Evolutionary conservation across 2,888 invertebrate genomes (phyloP).

Genomic region (Camptogramma bilineatum): DNA sequence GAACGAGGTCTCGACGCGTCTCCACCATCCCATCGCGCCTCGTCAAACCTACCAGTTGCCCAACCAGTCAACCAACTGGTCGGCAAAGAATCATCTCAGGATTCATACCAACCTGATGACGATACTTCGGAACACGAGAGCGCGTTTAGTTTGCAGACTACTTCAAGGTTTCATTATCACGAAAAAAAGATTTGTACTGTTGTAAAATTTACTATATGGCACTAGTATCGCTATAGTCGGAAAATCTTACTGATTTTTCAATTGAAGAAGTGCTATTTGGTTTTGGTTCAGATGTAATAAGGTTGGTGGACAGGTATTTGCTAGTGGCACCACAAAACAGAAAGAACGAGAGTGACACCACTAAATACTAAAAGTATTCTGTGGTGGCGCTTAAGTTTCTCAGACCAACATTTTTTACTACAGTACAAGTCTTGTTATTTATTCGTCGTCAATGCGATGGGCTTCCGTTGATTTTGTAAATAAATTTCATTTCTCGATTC

Average conservation of each 20-base stretch:
- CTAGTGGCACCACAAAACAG: no score
- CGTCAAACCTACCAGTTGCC: slow-evolving; percentile 38
- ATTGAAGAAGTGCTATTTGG: no score
- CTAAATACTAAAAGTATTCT: no score
- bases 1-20: slow-evolving; percentile 90
- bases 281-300: no score
- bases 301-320: no score
- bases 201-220: background rate
- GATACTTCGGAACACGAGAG: slow-evolving; percentile 82
- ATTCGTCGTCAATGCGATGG: slow-evolving; percentile 70
- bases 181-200: slow-evolving; percentile 41
- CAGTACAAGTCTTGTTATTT: slow-evolving; percentile 57
- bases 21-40: slow-evolving; percentile 45
- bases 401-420: background rate
- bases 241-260: background rate
- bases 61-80: slow-evolving; percentile 33
- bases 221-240: no score
- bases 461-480: slow-evolving; percentile 63
- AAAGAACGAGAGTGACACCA: no score
- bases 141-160: slow-evolving; percentile 81
- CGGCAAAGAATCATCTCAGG: slow-evolving; percentile 37
- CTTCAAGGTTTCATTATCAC: slow-evolving; percentile 68
- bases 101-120: slow-evolving; percentile 51
- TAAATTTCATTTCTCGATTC: slow-evolving; percentile 46
- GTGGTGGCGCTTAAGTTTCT: background rate